Conservation (phyloP, 2,797 vertebrate genomes). For the Synanceia verrucosa region DNA sequence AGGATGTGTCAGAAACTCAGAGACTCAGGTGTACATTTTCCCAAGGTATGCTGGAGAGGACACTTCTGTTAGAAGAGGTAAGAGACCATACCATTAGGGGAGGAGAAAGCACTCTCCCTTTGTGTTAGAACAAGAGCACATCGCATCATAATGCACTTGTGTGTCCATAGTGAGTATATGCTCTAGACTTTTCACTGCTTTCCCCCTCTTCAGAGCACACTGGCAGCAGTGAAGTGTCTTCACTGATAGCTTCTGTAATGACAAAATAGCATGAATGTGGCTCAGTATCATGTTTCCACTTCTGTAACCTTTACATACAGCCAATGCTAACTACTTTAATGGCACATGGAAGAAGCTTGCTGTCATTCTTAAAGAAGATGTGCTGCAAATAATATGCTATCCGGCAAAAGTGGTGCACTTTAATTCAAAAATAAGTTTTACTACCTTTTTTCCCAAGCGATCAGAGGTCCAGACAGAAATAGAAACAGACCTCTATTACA, state of each 20-base stretch:
- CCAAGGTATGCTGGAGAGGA: constrained; percentile 30
- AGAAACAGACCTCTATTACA: neutral
- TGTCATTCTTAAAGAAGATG: neutral
- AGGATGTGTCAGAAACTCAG: constrained; percentile 30
- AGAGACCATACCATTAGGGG: constrained; percentile 48
- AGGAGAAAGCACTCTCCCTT: constrained; percentile 44
- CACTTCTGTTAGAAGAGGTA: constrained; percentile 42
- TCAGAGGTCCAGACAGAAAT: neutral
- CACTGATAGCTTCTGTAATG: constrained; percentile 23
- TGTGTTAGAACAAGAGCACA: constrained; percentile 50
- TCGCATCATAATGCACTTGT: constrained; percentile 53
- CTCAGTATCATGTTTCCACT: constrained; percentile 4
- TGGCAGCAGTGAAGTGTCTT: constrained; percentile 49
- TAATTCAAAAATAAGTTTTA: neutral
- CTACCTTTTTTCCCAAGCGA: neutral
- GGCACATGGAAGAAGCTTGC: neutral
- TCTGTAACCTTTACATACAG: neutral
- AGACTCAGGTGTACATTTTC: constrained; percentile 51
- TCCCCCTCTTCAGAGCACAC: constrained; percentile 36
- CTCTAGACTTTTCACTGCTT: constrained; percentile 42
- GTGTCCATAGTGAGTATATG: constrained; percentile 20
- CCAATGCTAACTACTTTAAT: neutral
- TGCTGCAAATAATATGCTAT: neutral
- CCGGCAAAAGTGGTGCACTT: neutral
- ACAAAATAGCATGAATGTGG: constrained; percentile 35